Conservation (phyloP, 2,113 vertebrate species). For the Chitala chitala region DNA sequence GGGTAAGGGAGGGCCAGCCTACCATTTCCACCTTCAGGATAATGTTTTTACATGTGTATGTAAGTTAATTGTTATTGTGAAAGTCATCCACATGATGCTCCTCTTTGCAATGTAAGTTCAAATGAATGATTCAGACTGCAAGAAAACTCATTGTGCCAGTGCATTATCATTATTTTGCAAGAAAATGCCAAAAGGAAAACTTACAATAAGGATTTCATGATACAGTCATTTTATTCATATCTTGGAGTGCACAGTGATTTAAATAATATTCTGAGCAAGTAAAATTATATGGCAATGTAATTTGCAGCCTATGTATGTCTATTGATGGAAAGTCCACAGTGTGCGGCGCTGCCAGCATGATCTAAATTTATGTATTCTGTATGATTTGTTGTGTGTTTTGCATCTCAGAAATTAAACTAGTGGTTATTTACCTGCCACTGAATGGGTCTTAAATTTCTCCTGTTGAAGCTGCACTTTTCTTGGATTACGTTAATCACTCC, state of each 20-base stretch:
- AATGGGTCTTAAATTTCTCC: neutral
- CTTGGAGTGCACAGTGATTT: too few species aligned
- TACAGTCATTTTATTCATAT: too few species aligned
- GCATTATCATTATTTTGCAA: neutral
- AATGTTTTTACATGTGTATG: neutral
- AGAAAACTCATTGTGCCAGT: too few species aligned
- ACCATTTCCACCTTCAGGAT: neutral
- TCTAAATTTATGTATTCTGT: neutral
- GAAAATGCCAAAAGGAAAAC: neutral
- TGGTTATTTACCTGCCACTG: slow-evolving; percentile 12
- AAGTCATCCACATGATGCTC: neutral
- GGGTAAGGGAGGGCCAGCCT: neutral
- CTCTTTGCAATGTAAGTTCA: neutral
- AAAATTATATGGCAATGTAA: too few species aligned
- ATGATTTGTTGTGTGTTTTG: slow-evolving; percentile 12
- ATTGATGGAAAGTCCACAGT: too few species aligned
- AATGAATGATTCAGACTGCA: neutral
- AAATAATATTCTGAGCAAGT: too few species aligned
- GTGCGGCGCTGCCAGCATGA: neutral
- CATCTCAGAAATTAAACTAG: slow-evolving; percentile 3
- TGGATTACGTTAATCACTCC: too few species aligned
- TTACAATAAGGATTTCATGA: too few species aligned
- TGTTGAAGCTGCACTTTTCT: too few species aligned
- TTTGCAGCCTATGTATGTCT: too few species aligned
- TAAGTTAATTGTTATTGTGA: neutral